Percentiles rank a stretch among this genome's conserved stretches.
Conservation (phyloP, 2,797 vertebrate species). For the Trichosurus vulpecula region DNA sequence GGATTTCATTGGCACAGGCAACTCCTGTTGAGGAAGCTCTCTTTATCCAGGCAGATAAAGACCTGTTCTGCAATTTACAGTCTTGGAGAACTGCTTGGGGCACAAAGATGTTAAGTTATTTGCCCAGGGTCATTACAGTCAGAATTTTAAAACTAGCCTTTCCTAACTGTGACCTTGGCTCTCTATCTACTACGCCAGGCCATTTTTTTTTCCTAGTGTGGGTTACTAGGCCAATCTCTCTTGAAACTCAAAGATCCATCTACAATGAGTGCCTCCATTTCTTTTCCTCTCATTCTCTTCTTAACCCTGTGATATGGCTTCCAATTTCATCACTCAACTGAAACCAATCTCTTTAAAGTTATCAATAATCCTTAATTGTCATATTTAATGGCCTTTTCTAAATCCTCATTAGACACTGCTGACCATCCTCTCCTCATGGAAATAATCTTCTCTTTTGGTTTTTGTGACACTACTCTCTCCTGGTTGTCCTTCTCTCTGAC, state of each 20-base stretch:
- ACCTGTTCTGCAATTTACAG: background rate
- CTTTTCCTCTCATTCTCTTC: background rate
- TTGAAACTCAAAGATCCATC: background rate
- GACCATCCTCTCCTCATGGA: background rate
- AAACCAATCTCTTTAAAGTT: background rate
- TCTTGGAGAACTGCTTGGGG: background rate
- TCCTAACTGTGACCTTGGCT: background rate
- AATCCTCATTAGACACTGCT: background rate
- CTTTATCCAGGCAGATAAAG: background rate
- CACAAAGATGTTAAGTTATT: background rate
- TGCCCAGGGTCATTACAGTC: background rate
- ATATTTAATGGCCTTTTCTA: background rate
- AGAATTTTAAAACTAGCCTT: background rate
- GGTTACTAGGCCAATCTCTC: background rate
- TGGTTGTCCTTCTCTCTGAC: background rate
- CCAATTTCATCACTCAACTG: background rate
- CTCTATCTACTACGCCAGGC: background rate
- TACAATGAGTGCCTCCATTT: background rate
- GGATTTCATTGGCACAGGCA: background rate
- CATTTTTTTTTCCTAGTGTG: background rate
- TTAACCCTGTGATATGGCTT: background rate
- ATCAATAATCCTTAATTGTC: background rate
- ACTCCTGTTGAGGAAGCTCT: background rate
- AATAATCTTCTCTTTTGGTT: background rate
- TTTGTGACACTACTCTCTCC: too few species aligned